Evolutionary conservation across 1,140 invertebrate genomes (phyloP).

Genomic region (Drosophila ironensis): DNA sequence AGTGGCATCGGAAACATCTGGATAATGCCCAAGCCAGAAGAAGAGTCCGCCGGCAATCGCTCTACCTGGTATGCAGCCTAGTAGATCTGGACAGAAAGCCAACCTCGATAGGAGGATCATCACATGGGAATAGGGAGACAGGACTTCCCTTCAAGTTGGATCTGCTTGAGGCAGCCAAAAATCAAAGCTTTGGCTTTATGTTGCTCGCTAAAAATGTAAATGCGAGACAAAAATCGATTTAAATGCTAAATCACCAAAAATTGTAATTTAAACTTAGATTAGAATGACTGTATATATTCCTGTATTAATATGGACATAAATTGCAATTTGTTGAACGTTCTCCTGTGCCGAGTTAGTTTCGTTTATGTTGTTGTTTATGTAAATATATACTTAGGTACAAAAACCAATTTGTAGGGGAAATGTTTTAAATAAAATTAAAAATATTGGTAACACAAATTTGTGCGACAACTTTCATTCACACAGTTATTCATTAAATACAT

Average conservation of each 20-base stretch:
- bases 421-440: not conserved
- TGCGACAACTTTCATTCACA: not conserved
- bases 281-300: conserved; percentile 11
- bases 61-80: conserved; percentile 72
- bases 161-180: not conserved
- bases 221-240: conserved; percentile 12
- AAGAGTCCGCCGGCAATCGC: conserved; percentile 54
- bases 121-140: not conserved
- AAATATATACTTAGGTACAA: not conserved
- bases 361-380: conserved; percentile 13
- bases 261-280: conserved; percentile 43
- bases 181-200: conserved; percentile 10
- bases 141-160: not conserved
- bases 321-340: conserved; percentile 25
- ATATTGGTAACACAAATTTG: not conserved
- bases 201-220: not conserved
- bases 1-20: conserved; percentile 79
- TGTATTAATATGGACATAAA: conserved; percentile 39
- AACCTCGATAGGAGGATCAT: not conserved
- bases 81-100: not conserved
- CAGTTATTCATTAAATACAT: conserved; percentile 9
- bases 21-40: conserved; percentile 70
- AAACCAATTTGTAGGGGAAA: conserved; percentile 1
- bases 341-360: conserved; percentile 14
- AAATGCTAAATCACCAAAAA: conserved; percentile 71